Base-by-base conservation (phyloP, 37 sponge, comb jelly and placozoan species). In the Beroe forskalii region DNA sequence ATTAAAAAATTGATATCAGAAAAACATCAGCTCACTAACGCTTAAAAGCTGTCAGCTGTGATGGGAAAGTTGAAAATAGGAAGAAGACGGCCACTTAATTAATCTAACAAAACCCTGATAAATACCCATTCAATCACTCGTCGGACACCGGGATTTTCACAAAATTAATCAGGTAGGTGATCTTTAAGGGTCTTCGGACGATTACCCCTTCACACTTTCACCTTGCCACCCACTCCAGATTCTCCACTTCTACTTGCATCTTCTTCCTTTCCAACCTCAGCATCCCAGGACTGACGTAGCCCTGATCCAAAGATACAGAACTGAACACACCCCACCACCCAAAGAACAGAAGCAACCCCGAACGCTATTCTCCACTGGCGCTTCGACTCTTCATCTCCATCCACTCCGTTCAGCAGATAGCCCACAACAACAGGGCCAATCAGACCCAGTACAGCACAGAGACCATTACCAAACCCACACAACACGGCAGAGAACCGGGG, bases 281-380 rank as follows among this genome's bases (percentile, higher is more conserved):
- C 37, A 43, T 80, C 40, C 86, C 86, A 80, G 4, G 86, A 25
- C 55, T 80, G 86, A 17, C 22, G 24, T 44, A 42, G 28, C 12
- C 40, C 86, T 1, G 55, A 44, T 12, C 86, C 86, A 22, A 80
- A 44, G 8, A 41, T n/a, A 20, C 44, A 41, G 55, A n/a, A 80
- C 86, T 80, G 86, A 20, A 80, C 30, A 43, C 48, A 80, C 1
- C 86, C 86, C 14, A 80, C 12, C 44, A 80, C n/a, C 86, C 86
- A 80, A 3, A 80, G 28, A 42, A 38, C 86, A 20, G 86, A 80
- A 1, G 86, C 86, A 1, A 23, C 22, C 27, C 20, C 30, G 31
- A 80, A 80, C 3, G 86, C 86, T 44, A 80, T 44, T 25, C 35
- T 41, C 86, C 86, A 80, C 28, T 38, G 44, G 2, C 27, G 25